A percentile compares a stretch with the other conserved stretches of the same genome.
Conservation (phyloP, 2,888 invertebrate genomes). For the Hyposoter dolosus region DNA sequence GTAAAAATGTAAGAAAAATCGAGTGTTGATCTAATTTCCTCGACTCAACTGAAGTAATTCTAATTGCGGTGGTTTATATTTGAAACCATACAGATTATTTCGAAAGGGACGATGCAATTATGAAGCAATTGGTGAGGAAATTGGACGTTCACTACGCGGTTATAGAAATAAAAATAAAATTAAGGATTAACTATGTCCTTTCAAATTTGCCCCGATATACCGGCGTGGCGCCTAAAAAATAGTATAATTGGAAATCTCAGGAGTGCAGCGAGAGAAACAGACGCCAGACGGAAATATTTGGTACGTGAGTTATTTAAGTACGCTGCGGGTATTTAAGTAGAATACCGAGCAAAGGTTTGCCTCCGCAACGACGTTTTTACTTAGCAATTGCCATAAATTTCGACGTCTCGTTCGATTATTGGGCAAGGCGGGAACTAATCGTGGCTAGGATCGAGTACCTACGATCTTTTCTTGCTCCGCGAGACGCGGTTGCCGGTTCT, state of each 20-base stretch:
- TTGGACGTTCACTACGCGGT: conserved; percentile 3
- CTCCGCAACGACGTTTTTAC: conserved; percentile 49
- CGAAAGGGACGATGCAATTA: conserved; percentile 7
- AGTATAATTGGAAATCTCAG: conserved; percentile 48
- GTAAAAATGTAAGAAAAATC: background rate
- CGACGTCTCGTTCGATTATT: conserved; percentile 62
- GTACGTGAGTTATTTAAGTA: conserved; percentile 28
- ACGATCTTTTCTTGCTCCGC: conserved; percentile 25
- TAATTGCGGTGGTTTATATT: background rate
- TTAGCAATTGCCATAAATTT: conserved; percentile 54
- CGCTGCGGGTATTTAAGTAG: conserved; percentile 33
- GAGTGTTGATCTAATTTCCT: background rate
- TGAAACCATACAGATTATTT: conserved; percentile 8
- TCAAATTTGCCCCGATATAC: conserved; percentile 32
- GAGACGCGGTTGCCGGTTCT: conserved; percentile 17
- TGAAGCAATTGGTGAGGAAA: conserved; percentile 5
- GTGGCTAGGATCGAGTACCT: conserved; percentile 51
- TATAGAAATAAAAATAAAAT: conserved; percentile 24
- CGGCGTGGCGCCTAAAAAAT: conserved; percentile 20
- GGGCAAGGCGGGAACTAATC: conserved; percentile 70
- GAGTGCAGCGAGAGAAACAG: conserved; percentile 29
- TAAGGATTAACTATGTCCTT: conserved; percentile 34
- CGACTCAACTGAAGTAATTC: background rate
- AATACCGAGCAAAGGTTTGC: conserved; percentile 55
- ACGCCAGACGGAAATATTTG: conserved; percentile 28